phyloP scores from a whole-genome alignment of 1,140 invertebrate genomes.

The Anoplophora glabripennis region DNA sequence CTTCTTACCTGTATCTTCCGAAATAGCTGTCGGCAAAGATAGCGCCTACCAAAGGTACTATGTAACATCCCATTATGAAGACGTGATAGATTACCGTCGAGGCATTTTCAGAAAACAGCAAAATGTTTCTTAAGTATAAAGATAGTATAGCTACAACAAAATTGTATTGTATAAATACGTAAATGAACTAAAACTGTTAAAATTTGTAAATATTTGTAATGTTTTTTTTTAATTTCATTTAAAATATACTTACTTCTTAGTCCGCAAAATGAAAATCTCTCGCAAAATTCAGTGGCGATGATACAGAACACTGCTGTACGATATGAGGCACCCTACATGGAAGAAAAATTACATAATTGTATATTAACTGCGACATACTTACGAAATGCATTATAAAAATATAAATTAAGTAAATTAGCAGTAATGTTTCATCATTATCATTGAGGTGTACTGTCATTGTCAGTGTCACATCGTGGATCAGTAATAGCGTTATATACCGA shows the following conservation, averaged over 20 bases:
- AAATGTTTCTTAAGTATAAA: conserved; percentile 67
- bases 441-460: too few species aligned
- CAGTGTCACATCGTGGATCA: too few species aligned
- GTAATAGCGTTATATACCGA: too few species aligned
- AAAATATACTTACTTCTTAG: conserved; percentile 65
- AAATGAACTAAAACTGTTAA: too few species aligned
- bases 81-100: conserved; percentile 75
- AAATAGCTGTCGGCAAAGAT: conserved; percentile 76
- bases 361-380: too few species aligned
- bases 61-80: conserved; percentile 77
- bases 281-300: conserved; percentile 84
- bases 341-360: too few species aligned
- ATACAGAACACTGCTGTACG: conserved; percentile 59
- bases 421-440: too few species aligned
- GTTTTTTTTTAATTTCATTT: too few species aligned
- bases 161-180: too few species aligned
- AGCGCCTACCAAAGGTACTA: conserved; percentile 73
- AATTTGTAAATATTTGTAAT: too few species aligned
- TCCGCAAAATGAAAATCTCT: conserved; percentile 85
- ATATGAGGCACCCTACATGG: conserved; percentile 26
- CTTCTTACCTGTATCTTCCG: conserved; percentile 69
- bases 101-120: conserved; percentile 56
- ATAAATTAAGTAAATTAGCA: too few species aligned
- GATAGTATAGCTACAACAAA: conserved; percentile 67
- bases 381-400: too few species aligned